phyloP scores from a whole-genome alignment of 2,113 vertebrate genomes.

The Ramphastos sulfuratus region DNA sequence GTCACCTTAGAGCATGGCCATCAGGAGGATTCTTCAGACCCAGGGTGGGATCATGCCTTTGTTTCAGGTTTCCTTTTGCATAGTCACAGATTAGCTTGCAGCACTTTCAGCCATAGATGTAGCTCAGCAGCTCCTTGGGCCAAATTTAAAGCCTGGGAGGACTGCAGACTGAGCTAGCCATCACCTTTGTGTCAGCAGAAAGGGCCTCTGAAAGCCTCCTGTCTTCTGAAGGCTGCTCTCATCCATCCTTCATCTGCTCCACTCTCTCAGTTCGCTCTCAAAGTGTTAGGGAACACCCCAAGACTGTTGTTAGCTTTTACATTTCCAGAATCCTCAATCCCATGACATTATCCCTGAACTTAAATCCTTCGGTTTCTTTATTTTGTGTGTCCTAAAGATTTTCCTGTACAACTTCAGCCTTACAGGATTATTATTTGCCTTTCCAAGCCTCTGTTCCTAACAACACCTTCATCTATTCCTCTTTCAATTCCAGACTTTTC shows the following conservation, averaged over 20 bases:
- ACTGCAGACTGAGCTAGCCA: neutral
- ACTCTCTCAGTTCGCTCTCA: neutral
- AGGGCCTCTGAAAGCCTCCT: constrained; percentile 4
- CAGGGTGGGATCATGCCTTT: neutral
- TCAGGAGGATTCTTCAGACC: neutral
- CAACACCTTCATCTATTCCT: neutral
- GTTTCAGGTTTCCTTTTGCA: neutral
- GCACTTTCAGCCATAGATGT: neutral
- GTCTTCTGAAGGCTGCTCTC: constrained; percentile 18
- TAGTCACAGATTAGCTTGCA: neutral
- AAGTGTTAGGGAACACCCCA: neutral
- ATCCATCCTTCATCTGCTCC: neutral
- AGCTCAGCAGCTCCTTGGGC: neutral
- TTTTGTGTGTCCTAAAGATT: neutral
- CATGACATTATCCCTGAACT: neutral
- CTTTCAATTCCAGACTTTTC: neutral
- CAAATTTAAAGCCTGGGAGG: neutral
- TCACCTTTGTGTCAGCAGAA: too few relatives aligned
- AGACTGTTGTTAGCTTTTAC: neutral
- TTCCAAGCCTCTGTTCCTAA: neutral
- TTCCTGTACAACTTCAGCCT: neutral
- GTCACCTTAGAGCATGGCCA: neutral
- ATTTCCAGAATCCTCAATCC: neutral
- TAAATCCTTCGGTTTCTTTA: neutral
- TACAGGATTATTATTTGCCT: neutral